Evolutionary conservation across 2,797 vertebrate species (phyloP).

Genomic region (Pangasius mekongensis): DNA sequence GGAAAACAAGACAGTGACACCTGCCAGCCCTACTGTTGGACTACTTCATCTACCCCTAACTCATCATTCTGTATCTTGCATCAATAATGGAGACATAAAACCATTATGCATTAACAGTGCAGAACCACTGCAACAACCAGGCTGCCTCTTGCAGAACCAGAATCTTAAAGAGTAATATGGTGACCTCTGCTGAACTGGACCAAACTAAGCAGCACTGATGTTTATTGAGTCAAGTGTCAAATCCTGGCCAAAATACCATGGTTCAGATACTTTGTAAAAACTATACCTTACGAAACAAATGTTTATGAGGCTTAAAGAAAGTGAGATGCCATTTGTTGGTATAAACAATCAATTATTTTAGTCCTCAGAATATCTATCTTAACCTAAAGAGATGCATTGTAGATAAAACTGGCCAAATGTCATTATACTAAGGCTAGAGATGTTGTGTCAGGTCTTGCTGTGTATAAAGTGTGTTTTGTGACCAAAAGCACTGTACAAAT

Average conservation of each 20-base stretch:
- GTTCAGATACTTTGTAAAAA: not conserved
- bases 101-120: conserved; percentile 17
- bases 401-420: not conserved
- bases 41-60: conserved; percentile 34
- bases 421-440: not conserved
- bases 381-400: not conserved
- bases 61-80: conserved; percentile 30
- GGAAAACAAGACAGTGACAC: conserved; percentile 34
- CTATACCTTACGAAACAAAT: not conserved
- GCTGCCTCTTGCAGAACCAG: conserved; percentile 11
- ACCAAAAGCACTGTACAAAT: not conserved
- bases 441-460: not conserved
- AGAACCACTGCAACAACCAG: conserved; percentile 18
- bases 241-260: not conserved
- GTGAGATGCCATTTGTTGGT: not conserved
- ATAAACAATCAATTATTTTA: not conserved
- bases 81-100: conserved; percentile 20
- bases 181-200: conserved; percentile 1
- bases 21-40: conserved; percentile 33
- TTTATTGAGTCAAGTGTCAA: not conserved
- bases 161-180: conserved; percentile 17
- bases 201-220: not conserved
- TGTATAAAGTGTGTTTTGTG: not conserved
- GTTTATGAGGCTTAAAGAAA: not conserved
- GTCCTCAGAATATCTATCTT: not conserved